phyloP scores from a whole-genome alignment of 1,140 invertebrate genomes.

The Eumaeus atala region DNA sequence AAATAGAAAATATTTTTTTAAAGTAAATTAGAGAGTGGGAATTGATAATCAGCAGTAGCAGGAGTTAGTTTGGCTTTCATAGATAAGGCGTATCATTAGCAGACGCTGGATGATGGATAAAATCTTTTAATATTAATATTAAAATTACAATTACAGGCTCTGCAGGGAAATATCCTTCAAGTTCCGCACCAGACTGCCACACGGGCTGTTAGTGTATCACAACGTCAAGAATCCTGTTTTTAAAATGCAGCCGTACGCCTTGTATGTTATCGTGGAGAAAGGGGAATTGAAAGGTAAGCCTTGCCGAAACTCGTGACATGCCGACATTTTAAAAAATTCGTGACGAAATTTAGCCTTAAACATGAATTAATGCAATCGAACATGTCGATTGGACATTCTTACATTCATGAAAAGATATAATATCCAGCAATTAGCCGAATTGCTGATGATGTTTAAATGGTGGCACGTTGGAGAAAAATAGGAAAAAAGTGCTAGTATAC shows the following conservation, averaged over 20 bases:
- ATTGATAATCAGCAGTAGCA: too few relatives aligned
- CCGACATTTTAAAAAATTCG: background rate
- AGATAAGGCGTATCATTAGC: too few relatives aligned
- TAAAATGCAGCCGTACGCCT: constrained; percentile 85
- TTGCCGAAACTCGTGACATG: constrained; percentile 1
- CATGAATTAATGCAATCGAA: background rate
- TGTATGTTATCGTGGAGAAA: constrained; percentile 92
- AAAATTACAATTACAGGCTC: constrained; percentile 76
- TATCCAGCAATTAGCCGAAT: too few relatives aligned
- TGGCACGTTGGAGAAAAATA: too few relatives aligned
- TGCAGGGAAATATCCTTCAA: constrained; percentile 91
- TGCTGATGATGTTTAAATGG: too few relatives aligned
- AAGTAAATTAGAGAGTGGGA: too few relatives aligned
- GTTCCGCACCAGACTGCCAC: constrained; percentile 88
- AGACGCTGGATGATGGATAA: too few relatives aligned
- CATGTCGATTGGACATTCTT: background rate
- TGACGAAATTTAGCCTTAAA: background rate
- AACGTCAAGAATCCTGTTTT: constrained; percentile 89
- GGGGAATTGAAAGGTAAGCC: constrained; percentile 83
- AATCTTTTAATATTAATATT: too few relatives aligned
- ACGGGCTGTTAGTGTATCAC: constrained; percentile 90
- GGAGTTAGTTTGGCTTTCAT: too few relatives aligned
- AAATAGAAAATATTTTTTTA: too few relatives aligned
- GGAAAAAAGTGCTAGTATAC: too few relatives aligned
- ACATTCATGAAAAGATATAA: too few relatives aligned